Conservation (phyloP, 2,888 invertebrate genomes). For the Cryptus armator region DNA sequence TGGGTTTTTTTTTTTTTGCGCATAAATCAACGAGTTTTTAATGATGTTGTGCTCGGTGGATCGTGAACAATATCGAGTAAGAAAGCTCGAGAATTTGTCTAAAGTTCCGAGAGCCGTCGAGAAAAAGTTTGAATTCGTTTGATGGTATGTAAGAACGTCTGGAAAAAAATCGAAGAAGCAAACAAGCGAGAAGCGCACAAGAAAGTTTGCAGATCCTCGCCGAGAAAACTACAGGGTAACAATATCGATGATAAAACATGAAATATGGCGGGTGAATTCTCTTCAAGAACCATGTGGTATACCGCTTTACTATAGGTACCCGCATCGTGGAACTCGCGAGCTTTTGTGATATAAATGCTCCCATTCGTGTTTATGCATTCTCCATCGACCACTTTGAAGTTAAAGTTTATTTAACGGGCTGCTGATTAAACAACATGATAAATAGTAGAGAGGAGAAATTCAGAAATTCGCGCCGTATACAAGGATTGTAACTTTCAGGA, state of each 20-base stretch:
- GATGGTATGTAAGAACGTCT: neutral
- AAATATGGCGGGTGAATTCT: neutral
- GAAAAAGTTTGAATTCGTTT: neutral
- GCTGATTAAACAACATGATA: too few species aligned
- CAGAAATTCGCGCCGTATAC: too few species aligned
- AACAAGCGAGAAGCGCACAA: slow-evolving; percentile 5
- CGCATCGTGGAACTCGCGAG: neutral
- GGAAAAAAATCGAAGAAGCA: neutral
- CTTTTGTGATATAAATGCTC: neutral
- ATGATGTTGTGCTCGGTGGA: too few species aligned
- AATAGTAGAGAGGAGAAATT: too few species aligned
- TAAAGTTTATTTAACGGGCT: too few species aligned
- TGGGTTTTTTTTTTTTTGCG: too few species aligned
- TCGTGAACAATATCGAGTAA: too few species aligned
- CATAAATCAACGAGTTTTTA: too few species aligned
- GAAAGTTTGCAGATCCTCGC: neutral
- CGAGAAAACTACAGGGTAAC: neutral
- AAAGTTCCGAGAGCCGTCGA: neutral
- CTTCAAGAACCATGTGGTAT: neutral
- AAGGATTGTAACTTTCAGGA: too few species aligned
- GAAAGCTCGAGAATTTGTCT: neutral
- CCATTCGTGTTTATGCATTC: too few species aligned
- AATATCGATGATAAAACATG: neutral
- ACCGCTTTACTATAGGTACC: neutral
- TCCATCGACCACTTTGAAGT: too few species aligned